Evolutionary conservation across 2,888 invertebrate genomes (phyloP), one percentile per base, ranked within the genome.

Genomic region (Athalia circularis): DNA sequence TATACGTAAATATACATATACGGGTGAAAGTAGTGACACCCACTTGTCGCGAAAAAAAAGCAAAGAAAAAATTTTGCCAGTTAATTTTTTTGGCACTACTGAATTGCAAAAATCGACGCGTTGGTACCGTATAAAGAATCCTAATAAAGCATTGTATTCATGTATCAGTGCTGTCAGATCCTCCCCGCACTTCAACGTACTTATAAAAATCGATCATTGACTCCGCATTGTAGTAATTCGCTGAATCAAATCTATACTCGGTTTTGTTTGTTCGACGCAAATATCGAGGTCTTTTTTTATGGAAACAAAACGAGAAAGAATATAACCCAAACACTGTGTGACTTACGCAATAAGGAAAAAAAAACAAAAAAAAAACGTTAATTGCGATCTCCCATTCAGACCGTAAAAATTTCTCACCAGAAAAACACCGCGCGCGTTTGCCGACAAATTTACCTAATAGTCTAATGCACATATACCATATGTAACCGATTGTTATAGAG

Each of bases 11-110:
- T 47, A 59, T 59, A 54, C 3, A 48, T 70, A 85, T 87, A 87
- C 86, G 85, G 86, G 88, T 86, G 88, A 88, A 88, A 88, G 88
- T 87, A 85, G 81, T 80, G 81, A 81, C 83, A 82, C 82, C 82
- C 80, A 82, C 79, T 79, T 67, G 79, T 75, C 75, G 75, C 75
- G 13, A 79, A 78, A 76, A 29, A 29, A 29, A 29, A 78, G 65
- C 0, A 29, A 29, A 29, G 29, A 29, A 29, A 29, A 57, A 61
- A 59, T 76, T 77, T 43, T 2, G 50, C 61, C 68, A 50, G 77
- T 61, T 29, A 48, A 13, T 29, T 29, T 29, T 15, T 57, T 47
- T 47, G 43, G 13, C 3, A 72, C 47, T 59, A 43, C 2, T 45
- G 59, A 72, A 72, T 57, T 47, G 72, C 72, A 59, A 72, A 72